Percentiles rank a stretch among this genome's conserved stretches.
Conservation (phyloP, 2,113 vertebrate genomes). For the Ursus arctos region DNA sequence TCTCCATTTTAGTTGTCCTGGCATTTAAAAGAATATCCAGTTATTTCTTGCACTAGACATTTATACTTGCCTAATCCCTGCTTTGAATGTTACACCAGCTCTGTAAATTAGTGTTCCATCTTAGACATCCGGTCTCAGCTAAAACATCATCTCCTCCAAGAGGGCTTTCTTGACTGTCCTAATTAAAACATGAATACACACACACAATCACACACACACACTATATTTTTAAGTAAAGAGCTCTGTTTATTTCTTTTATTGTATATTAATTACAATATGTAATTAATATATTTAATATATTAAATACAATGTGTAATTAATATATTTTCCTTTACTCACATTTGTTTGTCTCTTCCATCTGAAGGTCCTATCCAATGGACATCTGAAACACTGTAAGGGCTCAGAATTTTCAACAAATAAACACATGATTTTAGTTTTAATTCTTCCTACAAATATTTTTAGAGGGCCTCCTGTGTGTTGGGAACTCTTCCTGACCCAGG, state of each 20-base stretch:
- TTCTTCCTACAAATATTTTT: background rate
- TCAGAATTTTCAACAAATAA: constrained; percentile 19
- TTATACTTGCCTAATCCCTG: background rate
- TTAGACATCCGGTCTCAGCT: background rate
- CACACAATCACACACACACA: background rate
- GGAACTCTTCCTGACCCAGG: background rate
- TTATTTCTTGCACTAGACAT: background rate
- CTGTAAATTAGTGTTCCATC: background rate
- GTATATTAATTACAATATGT: background rate
- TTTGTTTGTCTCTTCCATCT: background rate
- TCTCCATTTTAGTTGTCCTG: background rate
- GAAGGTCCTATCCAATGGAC: background rate
- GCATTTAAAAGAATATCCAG: background rate
- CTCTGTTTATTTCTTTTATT: background rate
- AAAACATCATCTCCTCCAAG: background rate
- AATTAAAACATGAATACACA: background rate
- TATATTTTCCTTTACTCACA: no score
- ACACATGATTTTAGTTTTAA: background rate
- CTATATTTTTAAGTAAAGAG: background rate
- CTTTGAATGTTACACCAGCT: background rate
- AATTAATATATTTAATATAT: background rate
- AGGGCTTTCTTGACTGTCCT: background rate
- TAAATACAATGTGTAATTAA: no score
- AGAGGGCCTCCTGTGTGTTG: rapidly evolving
- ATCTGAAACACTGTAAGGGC: background rate